Evolutionary conservation across 2,888 invertebrate species (phyloP), one percentile per base, ranked within the genome.

Genomic region (Aleiodes leptofemur): DNA sequence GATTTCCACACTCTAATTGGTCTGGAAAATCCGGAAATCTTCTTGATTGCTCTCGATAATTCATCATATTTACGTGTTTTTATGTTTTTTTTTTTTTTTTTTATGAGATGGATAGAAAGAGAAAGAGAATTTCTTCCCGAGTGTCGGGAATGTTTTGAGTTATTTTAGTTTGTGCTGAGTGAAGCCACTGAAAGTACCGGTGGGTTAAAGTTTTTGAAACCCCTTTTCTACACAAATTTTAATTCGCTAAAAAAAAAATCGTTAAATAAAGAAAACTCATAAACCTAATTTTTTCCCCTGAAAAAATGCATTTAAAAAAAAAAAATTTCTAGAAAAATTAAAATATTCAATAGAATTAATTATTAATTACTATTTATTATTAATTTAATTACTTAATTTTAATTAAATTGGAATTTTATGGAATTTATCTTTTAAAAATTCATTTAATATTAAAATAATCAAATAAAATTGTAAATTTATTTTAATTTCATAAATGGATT

Each of bases 101-200:
- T n/a, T 34, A 34, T 13, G 31, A 38, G 59, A 13, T 1, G 23
- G 31, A 7, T 4, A 31, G 13, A 29, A 23, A 56, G n/a, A 13
- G 38, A 14, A 23, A 48, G 13, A 16, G 48, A 16, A 48, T 64
- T n/a, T 48, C 43, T 48, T 16, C 14, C 9, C 3, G 38, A 3
- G 61, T 14, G 16, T 64, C 4, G 48, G 48, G 13, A 64, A 64
- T 48, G 48, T 64, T 64, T 48, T 48, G 64, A 64, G 43, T 48
- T 64, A 64, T 64, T 64, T 64, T 64, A 23, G 64, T 64, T 64
- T 48, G 14, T n/a, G 11, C 61, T 43, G 43, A 38, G 61, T 64
- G 64, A 64, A 48, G 61, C 61, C 38, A 61, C 61, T 43, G 48
- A 64, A 48, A 14, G 64, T 38, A 48, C 16, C 64, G 48, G 13